Evolutionary conservation across 2,797 vertebrate species (phyloP), one percentile per base, ranked within the genome.

Genomic region (Sebastes reedi): DNA sequence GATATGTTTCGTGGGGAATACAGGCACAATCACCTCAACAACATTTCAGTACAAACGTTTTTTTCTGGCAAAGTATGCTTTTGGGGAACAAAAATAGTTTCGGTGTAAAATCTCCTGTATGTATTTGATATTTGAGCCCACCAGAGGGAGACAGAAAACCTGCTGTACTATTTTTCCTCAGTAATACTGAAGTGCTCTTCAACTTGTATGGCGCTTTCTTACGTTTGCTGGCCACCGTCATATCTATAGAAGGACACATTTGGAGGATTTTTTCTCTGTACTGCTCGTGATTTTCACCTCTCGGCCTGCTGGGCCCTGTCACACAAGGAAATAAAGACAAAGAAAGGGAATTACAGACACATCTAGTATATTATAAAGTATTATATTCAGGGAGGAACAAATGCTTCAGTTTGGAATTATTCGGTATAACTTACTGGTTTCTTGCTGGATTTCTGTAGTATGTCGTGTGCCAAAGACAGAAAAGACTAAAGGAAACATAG

Each of bases 381-480:
- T 30, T 11, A 24, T 5, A 18, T 7, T 76, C 32, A 59, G 18
- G 34, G 4, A 24, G 7, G 1, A 70, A 34, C 11, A 67, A 64
- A 71, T 46, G 29, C 12, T 54, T 61, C n/a, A 39, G 2, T 76
- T 50, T 67, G 36, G 11, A n/a, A 1, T 58, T 25, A n/a, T 67
- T 55, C 4, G 6, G 9, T 18, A 6, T 4, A 14, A 65, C 95
- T 94, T 82, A 97, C 96, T 75, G 90, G 52, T 91, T 96, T 96
- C 89, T 93, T 96, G 90, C 71, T 95, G 77, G 93, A 94, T 91
- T 96, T 97, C 82, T 96, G 94, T 82, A 98, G 93, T 87, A 98
- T 98, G 90, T 98, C 97, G 55, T 92, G 90, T 2, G 97, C 97
- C 94, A 99, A 93, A 66, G 96, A 84, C 82, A 90, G 87, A 89